Evolutionary conservation across 2,888 invertebrate species (phyloP), one percentile per base, ranked within the genome.

Genomic region (Dynastes grantii): DNA sequence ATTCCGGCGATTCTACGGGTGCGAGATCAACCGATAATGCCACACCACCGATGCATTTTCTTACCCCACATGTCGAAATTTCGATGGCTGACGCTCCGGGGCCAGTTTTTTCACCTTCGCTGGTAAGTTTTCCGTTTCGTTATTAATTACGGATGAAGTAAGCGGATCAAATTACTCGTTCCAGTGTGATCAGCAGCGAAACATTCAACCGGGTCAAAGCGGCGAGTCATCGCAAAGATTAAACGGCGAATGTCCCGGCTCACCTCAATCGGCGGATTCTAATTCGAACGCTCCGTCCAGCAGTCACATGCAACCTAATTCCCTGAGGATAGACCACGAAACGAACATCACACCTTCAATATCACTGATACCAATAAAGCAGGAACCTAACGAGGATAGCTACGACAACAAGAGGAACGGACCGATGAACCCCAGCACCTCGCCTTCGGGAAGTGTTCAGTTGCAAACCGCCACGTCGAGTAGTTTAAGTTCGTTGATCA

Each of bases 41-140:
- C 8, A 96, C 96, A 65, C 96, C 96, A 11, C 96, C 96, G 0
- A 96, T 96, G 96, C 96, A 97, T 88, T 97, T 96, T 87, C 90
- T 97, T 58, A 96, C 96, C 53, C 97, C 97, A 5, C 97, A 97
- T 84, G 96, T 97, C 51, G 96, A 97, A 90, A 96, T 97, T 87
- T 96, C 96, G 58, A 95, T 96, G 93, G 94, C 95, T 22, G 96
- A 96, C 86, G 94, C 94, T 80, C 95, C 95, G 83, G 94, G 94
- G 85, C 92, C 92, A 55, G 88, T 88, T 1, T 92, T 91, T 85
- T 92, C 92, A 71, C 92, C 92, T 0, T 90, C 90, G 32, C 90
- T 91, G 85, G 89, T 89, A 86, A 85, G 53, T 78, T 78, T 55
- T 27, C 22, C 55, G n/a, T 32, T 78, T 79, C 53, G 78, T 16